phyloP scores from a whole-genome alignment of 1,140 invertebrate genomes.

The Potamilus streckersoni region DNA sequence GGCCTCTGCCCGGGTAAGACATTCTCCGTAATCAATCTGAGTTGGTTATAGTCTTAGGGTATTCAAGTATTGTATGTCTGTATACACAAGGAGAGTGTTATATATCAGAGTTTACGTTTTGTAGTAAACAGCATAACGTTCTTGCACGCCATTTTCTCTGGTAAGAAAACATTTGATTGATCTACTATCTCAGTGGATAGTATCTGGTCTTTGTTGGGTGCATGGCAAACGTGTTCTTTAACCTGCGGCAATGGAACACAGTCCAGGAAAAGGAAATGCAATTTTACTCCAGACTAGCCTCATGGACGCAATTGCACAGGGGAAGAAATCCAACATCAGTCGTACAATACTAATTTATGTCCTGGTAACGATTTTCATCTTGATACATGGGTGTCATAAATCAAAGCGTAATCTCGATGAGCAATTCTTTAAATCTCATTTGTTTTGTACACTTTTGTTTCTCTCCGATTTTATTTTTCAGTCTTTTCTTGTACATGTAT shows the following conservation, averaged over 20 bases:
- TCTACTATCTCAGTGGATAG: constrained; percentile 58
- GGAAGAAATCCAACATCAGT: background rate
- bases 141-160: too few species aligned
- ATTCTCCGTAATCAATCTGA: too few species aligned
- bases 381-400: background rate
- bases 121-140: too few species aligned
- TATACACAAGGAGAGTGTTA: too few species aligned
- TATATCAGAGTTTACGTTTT: too few species aligned
- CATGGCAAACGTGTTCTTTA: constrained; percentile 66
- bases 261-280: constrained; percentile 62
- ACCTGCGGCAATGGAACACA: constrained; percentile 76
- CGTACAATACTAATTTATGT: constrained; percentile 17
- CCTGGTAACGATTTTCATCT: constrained; percentile 14
- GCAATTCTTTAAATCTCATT: background rate
- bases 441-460: background rate
- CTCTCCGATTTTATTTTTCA: background rate
- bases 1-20: too few species aligned
- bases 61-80: too few species aligned
- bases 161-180: too few species aligned
- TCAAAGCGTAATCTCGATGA: background rate
- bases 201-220: constrained; percentile 68
- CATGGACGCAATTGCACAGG: constrained; percentile 58
- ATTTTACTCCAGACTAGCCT: constrained; percentile 64
- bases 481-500: background rate
- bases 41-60: too few species aligned